Conservation (phyloP, 2,113 vertebrate genomes). For the Ivindomyrus marchei region DNA sequence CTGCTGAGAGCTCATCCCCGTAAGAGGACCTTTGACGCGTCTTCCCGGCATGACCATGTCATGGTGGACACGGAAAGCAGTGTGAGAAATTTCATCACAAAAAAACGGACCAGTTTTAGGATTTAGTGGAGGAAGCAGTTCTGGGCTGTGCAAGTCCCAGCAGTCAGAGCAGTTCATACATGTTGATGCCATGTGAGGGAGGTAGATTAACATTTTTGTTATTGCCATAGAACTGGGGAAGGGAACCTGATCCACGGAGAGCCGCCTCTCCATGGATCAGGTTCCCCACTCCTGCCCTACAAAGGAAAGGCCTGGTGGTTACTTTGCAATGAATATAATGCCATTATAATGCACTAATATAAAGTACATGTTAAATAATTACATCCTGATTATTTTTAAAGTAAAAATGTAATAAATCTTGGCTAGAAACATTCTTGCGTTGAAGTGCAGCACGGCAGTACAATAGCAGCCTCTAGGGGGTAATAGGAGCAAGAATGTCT, state of each 20-base stretch:
- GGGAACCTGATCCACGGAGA: no score
- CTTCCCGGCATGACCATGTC: background rate
- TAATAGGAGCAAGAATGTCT: background rate
- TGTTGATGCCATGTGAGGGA: background rate
- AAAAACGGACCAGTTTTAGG: background rate
- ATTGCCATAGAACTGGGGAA: background rate
- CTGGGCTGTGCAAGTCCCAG: background rate
- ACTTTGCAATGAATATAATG: background rate
- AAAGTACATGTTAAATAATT: background rate
- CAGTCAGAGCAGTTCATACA: background rate
- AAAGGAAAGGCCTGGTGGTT: background rate
- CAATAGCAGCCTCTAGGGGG: background rate
- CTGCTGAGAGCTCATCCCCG: background rate
- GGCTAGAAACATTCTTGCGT: background rate
- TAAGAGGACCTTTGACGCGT: no score
- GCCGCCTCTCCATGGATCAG: no score
- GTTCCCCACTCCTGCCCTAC: background rate
- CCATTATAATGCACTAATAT: background rate
- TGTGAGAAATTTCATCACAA: background rate
- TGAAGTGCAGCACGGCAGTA: background rate
- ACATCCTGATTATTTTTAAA: no score
- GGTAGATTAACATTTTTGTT: background rate
- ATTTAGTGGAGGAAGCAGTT: background rate
- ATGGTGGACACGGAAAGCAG: background rate
- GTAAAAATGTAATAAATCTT: background rate